These are phyloP conservation scores for Austrofundulus limnaeus DNA, from an alignment of 2,113 vertebrate species.

Conservation along the genomic window DNA sequence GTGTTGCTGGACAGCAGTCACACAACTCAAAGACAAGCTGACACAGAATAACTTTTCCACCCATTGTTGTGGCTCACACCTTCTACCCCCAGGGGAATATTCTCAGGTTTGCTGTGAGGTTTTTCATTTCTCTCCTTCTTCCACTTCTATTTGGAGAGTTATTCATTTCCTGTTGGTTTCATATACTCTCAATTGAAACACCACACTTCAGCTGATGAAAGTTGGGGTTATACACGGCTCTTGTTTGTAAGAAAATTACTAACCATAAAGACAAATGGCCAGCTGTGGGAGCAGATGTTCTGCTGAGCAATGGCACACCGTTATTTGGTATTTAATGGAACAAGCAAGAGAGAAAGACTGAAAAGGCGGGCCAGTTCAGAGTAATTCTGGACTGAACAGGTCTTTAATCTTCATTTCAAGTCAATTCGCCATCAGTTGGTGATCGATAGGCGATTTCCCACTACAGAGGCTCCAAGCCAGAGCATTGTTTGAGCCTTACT, in stretches of 20 bases:
- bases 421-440: constrained; percentile 37
- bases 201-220: constrained; percentile 46
- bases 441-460: constrained; percentile 55
- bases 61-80: too few relatives aligned
- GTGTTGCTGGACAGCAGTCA: too few relatives aligned
- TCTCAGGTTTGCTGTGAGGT: constrained; percentile 4
- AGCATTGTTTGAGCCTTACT: constrained; percentile 38
- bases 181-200: constrained; percentile 50
- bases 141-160: constrained; percentile 20
- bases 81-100: constrained; percentile 12
- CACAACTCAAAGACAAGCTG: constrained; percentile 9
- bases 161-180: constrained; percentile 40
- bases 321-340: constrained; percentile 60
- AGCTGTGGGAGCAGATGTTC: constrained; percentile 56
- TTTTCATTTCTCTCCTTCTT: constrained; percentile 37
- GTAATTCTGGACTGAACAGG: constrained; percentile 20
- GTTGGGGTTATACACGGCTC: constrained; percentile 27
- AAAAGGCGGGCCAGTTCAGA: constrained; percentile 33
- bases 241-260: constrained; percentile 52
- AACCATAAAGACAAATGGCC: constrained; percentile 63
- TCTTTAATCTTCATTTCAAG: constrained; percentile 62
- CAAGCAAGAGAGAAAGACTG: constrained; percentile 36
- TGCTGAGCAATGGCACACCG: constrained; percentile 43
- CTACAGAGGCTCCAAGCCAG: constrained; percentile 29
- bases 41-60: constrained; percentile 40